Evolutionary conservation across 2,888 invertebrate species (phyloP).

Genomic region (Euspilapteryx auroguttella): DNA sequence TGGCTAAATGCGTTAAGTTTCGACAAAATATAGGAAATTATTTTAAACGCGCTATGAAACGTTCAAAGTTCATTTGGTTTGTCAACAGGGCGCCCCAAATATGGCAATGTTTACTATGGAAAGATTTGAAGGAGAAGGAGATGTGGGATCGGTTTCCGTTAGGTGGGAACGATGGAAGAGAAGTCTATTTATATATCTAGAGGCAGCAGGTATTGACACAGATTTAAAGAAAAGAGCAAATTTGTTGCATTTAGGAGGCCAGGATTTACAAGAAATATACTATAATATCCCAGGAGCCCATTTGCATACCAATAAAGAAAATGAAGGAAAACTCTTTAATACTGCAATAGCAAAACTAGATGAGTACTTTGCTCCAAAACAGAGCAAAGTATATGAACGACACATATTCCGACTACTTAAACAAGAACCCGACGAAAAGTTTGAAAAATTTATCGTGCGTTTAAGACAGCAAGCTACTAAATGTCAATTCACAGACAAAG

Average conservation of each 20-base stretch:
- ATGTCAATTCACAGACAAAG: slow-evolving; percentile 1
- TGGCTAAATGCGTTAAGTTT: too few relatives aligned
- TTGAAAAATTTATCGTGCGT: slow-evolving; percentile 2
- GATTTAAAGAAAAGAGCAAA: slow-evolving; percentile 3
- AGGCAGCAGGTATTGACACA: too few relatives aligned
- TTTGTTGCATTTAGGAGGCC: slow-evolving; percentile 3
- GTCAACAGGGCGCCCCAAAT: too few relatives aligned
- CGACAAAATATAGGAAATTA: too few relatives aligned
- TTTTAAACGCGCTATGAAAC: too few relatives aligned
- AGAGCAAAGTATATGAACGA: slow-evolving; percentile 4
- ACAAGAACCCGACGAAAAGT: slow-evolving; percentile 1
- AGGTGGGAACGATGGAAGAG: too few relatives aligned
- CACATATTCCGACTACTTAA: slow-evolving; percentile 2
- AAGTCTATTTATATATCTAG: too few relatives aligned
- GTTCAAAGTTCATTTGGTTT: too few relatives aligned
- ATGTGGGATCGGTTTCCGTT: too few relatives aligned
- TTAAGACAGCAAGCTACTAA: slow-evolving; percentile 2
- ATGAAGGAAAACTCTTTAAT: slow-evolving; percentile 2
- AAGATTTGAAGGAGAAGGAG: too few relatives aligned
- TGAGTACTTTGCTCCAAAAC: slow-evolving; percentile 3
- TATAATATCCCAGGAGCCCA: too few relatives aligned
- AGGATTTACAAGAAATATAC: slow-evolving; percentile 3
- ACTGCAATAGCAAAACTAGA: slow-evolving; percentile 1
- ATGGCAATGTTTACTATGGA: too few relatives aligned
- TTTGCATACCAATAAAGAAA: slow-evolving; percentile 1